Base-by-base conservation (phyloP, 1,140 invertebrate genomes). In the Heliconius hewitsoni region DNA sequence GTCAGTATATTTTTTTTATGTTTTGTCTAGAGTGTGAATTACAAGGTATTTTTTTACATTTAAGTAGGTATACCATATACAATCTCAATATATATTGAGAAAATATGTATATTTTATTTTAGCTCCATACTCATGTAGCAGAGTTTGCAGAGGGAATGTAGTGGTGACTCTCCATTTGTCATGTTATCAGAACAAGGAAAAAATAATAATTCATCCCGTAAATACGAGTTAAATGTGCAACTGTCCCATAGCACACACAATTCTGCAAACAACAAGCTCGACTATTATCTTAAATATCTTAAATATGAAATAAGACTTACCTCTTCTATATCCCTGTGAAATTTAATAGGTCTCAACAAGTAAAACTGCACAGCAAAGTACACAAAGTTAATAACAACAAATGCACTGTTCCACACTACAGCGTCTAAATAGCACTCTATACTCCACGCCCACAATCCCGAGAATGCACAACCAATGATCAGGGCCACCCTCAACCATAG, bases 381-480 rank as follows among this genome's bases (percentile, higher is more conserved):
- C 84, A 98, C 94, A 83, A 97, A 96, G 95, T 98, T 98, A 89
- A 98, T 97, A 83, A 96, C 93, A 85, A 98, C 96, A 93, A 98
- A 98, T 57, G 96, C 96, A 85, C 96, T 96, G 88, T 98, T 98
- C 98, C 98, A 98, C 73, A 98, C 95, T 84, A 98, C 97, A 81
- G 97, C 97, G 88, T 98, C 98, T 81, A 97, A 95, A 86, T 97
- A 97, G 93, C 98, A 98, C 84, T 97, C 96, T 70, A 98, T 96
- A 78, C 97, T 96, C 96, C 97, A 98, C 37, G 97, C 97, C 97
- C 98, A 98, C 75, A 98, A 93, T 50, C 96, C 96, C 80, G 97
- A 96, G 94, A 98, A 97, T 70, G 97, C 95, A 94, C 97, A 97
- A 46, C 97, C 97, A 60, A 98, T 95, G 71, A 98, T 95, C 77